Evolutionary conservation across 1,140 invertebrate genomes (phyloP), one percentile per base, ranked within the genome.

Genomic region (Oedothorax gibbosus): DNA sequence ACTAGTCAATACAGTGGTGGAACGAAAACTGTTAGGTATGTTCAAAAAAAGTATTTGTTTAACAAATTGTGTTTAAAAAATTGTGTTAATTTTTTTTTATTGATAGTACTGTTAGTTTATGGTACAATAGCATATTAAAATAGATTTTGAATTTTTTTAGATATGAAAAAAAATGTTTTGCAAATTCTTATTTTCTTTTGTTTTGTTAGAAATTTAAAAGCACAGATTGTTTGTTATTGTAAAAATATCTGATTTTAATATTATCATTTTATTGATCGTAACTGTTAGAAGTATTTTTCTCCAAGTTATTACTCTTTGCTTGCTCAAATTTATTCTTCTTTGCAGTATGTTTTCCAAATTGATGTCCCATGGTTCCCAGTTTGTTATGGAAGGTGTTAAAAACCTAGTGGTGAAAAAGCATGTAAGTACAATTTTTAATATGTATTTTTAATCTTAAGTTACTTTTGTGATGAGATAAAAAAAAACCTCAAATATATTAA

Each of bases 351-450:
- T 99, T 91, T 97, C 97, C 2, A 99, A 99, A 91, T 92, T 99
- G 15, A 95, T 99, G 88, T 96, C 95, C 8, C 97, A 99, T 90
- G 97, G 97, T 50, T 99, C 97, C 2, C 97, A 96, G 68, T 99
- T 99, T 91, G 97, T 99, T 0, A 99, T 99, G 98, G 98, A 99
- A 91, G 98, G 98, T 57, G 98, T 99, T 0, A 99, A 99, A 90
- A 99, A 99, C 93, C 93, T 99, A 85, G 98, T 99, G 54, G 95
- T 99, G 9, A 99, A 99, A 90, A 94, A 95, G 91, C 97, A 99
- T 91, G 86, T 88, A 83, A 88, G 82, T n/a, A n/a, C n/a, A 82
- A 66, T 21, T 57, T 77, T 60, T 20, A 57, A 15, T n/a, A n/a
- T 56, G 51, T n/a, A n/a, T 20, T 77, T 51, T 60, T 54, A 51